phyloP scores from a whole-genome alignment of 2,113 vertebrate species.

The Forbesichthys agassizii region DNA sequence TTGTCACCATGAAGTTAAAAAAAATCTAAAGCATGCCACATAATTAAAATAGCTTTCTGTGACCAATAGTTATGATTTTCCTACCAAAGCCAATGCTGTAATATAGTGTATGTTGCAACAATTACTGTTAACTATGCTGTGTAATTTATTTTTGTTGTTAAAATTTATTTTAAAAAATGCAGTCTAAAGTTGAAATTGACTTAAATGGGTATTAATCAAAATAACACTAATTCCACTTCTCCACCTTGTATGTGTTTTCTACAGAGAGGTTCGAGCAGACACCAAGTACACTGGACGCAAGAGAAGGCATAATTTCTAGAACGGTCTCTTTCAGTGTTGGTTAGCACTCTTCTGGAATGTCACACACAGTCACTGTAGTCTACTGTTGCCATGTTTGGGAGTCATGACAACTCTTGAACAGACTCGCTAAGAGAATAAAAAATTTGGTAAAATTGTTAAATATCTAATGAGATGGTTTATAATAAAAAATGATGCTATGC shows the following conservation, averaged over 20 bases:
- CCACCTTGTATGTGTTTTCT: constrained; percentile 9
- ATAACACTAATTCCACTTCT: too few relatives aligned
- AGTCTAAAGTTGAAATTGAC: too few relatives aligned
- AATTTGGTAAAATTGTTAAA: too few relatives aligned
- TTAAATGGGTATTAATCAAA: too few relatives aligned
- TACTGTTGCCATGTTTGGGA: too few relatives aligned
- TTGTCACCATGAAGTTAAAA: neutral
- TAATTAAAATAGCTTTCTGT: neutral
- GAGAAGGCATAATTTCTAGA: constrained; percentile 84
- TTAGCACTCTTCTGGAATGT: constrained; percentile 1
- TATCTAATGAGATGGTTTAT: too few relatives aligned
- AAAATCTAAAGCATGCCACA: neutral
- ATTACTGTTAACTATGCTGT: neutral
- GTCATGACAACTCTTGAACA: too few relatives aligned
- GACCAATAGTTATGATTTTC: neutral
- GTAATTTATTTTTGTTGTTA: neutral
- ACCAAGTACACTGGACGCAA: constrained; percentile 90
- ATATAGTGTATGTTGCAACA: neutral
- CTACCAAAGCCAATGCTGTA: neutral
- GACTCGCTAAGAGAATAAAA: too few relatives aligned
- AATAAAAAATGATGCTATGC: too few relatives aligned
- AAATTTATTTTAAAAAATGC: too few relatives aligned
- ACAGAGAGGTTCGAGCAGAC: constrained; percentile 88
- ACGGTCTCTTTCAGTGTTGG: constrained; percentile 34
- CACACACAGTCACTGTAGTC: neutral